Conservation (phyloP, 2,888 invertebrate species). For the Tanaodytes sp. region DNA sequence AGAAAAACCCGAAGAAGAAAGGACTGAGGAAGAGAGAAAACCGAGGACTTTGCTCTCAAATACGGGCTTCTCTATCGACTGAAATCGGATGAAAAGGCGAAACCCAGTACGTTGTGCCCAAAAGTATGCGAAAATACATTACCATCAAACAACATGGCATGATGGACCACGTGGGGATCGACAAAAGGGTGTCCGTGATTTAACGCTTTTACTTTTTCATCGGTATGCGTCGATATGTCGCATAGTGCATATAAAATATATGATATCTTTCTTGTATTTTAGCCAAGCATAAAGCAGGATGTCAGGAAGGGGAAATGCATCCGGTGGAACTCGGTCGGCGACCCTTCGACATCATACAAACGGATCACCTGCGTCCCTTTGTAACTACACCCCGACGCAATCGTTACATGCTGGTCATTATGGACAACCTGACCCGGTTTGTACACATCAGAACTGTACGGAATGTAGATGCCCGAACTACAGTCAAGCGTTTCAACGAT, state of each 20-base stretch:
- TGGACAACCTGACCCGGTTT: background rate
- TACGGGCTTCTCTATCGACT: no score
- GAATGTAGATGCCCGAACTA: background rate
- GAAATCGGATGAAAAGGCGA: no score
- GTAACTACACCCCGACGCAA: background rate
- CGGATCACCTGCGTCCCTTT: background rate
- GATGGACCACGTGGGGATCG: conserved; percentile 22
- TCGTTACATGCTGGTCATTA: background rate
- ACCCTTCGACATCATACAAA: background rate
- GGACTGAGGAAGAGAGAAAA: background rate
- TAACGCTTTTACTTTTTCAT: conserved; percentile 32
- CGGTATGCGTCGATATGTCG: conserved; percentile 8
- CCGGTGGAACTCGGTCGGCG: background rate
- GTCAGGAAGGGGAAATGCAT: conserved; percentile 13
- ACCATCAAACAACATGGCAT: no score
- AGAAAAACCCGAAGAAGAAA: background rate
- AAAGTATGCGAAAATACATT: no score
- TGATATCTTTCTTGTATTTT: conserved; percentile 14
- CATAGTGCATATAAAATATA: conserved; percentile 4
- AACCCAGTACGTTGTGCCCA: no score
- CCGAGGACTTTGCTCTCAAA: no score
- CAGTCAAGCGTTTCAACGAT: conserved; percentile 21
- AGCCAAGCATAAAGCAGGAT: conserved; percentile 13
- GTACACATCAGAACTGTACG: background rate
- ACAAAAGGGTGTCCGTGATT: conserved; percentile 16